Evolutionary conservation across 2,113 vertebrate genomes (phyloP), one percentile per base, ranked within the genome.

Genomic region (Nicator chloris): DNA sequence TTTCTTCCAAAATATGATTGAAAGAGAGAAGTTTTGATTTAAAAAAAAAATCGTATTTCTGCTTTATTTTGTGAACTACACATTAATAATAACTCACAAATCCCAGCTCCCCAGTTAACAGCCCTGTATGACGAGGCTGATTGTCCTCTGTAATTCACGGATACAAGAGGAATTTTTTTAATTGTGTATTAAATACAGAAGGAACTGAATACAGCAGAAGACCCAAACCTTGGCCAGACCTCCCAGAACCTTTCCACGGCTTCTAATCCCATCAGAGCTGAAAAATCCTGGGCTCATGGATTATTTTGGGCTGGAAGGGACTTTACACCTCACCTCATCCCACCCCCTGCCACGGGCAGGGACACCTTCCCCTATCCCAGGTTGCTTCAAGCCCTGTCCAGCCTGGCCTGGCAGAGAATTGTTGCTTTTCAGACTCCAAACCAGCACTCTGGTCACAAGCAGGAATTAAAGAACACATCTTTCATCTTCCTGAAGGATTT

Each of bases 361-460:
- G 35, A 49, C 50, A 57, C 31, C 7, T 44, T 42, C 15, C 15
- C 5, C 37, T 44, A 5, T 19, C 35, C 42, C 50, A 37, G 21
- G 15, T 0, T 72, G 37, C 37, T 33, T 18, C 60, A 16, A 39
- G 33, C 22, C 50, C 31, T 0, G 0, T 50, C 50, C 66, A 72
- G 10, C 21, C 44, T 11, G 28, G 33, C 17, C 37, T 24, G 14
- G 15, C 53, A 73, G n/a, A 51, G 45, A 66, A 82, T 23, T 31
- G 27, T 5, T 65, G 30, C 22, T 82, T 35, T 82, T 65, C n/a
- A 79, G 57, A 42, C 39, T 19, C 53, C 27, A 69, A 72, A 17
- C 27, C 61, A 89, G 53, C 59, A 37, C 30, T 61, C 65, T 6
- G 12, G 44, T n/a, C 53, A 28, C 11, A 15, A 81, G 45, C 45